Evolutionary conservation across 2,888 invertebrate genomes (phyloP).

Genomic region (Oxyscelio sp.): DNA sequence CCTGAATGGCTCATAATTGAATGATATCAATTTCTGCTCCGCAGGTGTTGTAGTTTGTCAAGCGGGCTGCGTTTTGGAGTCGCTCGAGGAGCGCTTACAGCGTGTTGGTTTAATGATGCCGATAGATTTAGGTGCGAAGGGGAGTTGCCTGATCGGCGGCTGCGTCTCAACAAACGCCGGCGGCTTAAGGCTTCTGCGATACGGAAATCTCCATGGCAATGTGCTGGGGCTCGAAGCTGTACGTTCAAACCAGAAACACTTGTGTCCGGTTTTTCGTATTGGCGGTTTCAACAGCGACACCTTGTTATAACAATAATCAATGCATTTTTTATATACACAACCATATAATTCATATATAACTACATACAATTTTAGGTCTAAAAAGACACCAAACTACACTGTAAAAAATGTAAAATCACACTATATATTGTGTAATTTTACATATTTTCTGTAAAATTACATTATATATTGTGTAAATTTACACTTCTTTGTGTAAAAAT

Average conservation of each 20-base stretch:
- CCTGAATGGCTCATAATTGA: neutral
- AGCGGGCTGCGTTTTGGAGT: slow-evolving; percentile 97
- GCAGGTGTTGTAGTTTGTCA: slow-evolving; percentile 94
- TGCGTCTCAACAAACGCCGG: slow-evolving; percentile 99
- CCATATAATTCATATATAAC: no score
- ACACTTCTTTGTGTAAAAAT: no score
- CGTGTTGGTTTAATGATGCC: slow-evolving; percentile 95
- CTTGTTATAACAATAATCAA: no score
- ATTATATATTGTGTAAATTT: no score
- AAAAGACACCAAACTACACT: no score
- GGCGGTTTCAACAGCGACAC: no score
- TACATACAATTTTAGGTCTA: no score
- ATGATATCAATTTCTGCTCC: slow-evolving; percentile 4
- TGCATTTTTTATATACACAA: no score
- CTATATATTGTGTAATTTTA: no score
- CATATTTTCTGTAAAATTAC: no score
- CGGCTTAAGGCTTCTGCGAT: slow-evolving; percentile 96
- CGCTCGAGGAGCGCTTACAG: slow-evolving; percentile 93
- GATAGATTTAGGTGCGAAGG: slow-evolving; percentile 98
- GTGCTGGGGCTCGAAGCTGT: slow-evolving; percentile 97
- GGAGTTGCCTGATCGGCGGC: slow-evolving; percentile 98
- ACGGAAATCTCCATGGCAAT: slow-evolving; percentile 97
- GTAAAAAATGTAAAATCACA: no score
- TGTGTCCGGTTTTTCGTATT: no score
- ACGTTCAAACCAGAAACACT: slow-evolving; percentile 82